Evolutionary conservation across 1,140 invertebrate species (phyloP), one percentile per base, ranked within the genome.

Genomic region (Chionoecetes opilio): DNA sequence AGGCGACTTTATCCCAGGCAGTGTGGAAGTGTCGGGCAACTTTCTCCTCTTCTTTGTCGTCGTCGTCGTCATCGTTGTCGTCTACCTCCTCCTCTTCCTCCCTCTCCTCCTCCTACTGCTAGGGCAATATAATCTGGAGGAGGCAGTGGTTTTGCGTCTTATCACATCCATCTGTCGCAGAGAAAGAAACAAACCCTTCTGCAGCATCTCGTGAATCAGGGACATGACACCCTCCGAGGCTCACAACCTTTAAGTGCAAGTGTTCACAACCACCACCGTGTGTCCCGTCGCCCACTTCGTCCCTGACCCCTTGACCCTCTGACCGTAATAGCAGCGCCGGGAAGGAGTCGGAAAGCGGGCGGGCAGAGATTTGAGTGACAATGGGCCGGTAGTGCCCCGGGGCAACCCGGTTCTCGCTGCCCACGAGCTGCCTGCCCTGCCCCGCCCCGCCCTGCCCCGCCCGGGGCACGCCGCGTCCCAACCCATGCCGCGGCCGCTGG

Each of bases 401-500:
- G 89, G 32, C 41, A 46, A 53, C 38, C 53, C 89, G 32, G 89
- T 34, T 34, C 32, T 53, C 38, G 37, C 89, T 63, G 46, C 41
- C 37, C 89, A 46, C 46, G 46, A 46, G 46, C 41, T 63, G 89
- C 53, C 46, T 46, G 53, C 41, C 89, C 46, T 46, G 53, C 41
- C 89, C 46, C 75, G 89, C 89, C 89, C 38, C 89, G 89, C 89
- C 89, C 46, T 91, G 89, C 89, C 89, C 38, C 89, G 89, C 89
- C 89, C 26, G 46, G 89, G 89, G 89, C 89, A 34, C 41, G 31
- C 41, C 31, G 32, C 46, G 38, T 91, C 41, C 32, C 21, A 26
- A 63, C 37, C 46, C 46, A 8, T 63, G 53, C 89, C 37, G 9
- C 29, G 11, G 29, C 21, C 26, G 9, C 1, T 63, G 53, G 29